Evolutionary conservation across 2,888 invertebrate genomes (phyloP), one percentile per base, ranked within the genome.

Genomic region (Chelonus formosanus): DNA sequence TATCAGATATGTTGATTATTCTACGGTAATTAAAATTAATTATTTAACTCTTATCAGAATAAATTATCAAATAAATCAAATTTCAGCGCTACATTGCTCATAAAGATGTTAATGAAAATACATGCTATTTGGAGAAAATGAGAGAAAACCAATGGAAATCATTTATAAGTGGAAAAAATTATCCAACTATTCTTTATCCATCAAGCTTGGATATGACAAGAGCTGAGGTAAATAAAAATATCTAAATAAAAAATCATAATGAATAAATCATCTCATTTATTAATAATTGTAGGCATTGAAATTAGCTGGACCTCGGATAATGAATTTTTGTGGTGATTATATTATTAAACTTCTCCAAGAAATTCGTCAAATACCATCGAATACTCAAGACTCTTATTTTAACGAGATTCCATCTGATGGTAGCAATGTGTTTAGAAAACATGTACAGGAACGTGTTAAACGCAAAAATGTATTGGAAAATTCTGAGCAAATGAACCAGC

Each of bases 261-360:
- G 20, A 2, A 20, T 20, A 20, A 20, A 20, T 20, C 1, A 1
- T 20, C 20, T 20, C 2, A 20, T 20, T 20, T 20, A 20, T 20
- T 1, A 20, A 20, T 60, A 56, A 48, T 55, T 43, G 20, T 70
- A 87, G 87, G 84, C 84, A 61, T 84, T 84, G 82, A 76, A 77
- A 62, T 67, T 86, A 40, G 86, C 84, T n/a, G 86, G 87, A 2
- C 80, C 81, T 34, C 78, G 84, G 67, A 82, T 87, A 52, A 79
- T 82, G 3, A 82, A 85, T 63, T 87, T 87, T 72, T 87, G 87
- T 73, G 77, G 78, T 36, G 85, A 85, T n/a, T 81, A 82, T 65
- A 80, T 80, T 0, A 84, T 85, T 8, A 80, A 83, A 65, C 73
- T 86, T 3, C 76, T 86, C 5, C 83, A 84, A 73, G 78, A 81